phyloP scores from a whole-genome alignment of 2,113 vertebrate species.

The Neomonachus schauinslandi region DNA sequence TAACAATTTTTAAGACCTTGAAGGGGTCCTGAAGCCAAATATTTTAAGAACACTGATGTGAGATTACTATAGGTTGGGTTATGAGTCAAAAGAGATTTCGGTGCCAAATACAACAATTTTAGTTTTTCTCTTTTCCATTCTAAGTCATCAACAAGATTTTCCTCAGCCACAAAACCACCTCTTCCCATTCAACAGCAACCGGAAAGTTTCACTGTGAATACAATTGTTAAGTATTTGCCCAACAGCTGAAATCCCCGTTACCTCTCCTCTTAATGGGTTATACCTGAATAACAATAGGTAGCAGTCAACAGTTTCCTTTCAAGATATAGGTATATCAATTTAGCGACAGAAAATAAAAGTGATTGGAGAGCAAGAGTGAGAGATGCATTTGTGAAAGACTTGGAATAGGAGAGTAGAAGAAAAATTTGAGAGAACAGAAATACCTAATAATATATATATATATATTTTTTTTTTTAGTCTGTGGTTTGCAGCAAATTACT shows the following conservation, averaged over 20 bases:
- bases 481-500: neutral
- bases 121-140: neutral
- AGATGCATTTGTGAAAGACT: neutral
- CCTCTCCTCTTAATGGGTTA: neutral
- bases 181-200: neutral
- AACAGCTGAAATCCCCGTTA: neutral
- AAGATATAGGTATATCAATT: neutral
- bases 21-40: neutral
- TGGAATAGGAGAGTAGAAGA: neutral
- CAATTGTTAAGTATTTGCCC: neutral
- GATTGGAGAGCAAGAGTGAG: neutral
- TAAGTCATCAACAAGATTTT: neutral
- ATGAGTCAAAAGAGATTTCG: neutral
- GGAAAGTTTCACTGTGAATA: neutral
- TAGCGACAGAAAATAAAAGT: neutral
- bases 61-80: neutral
- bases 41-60: neutral
- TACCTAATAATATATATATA: neutral
- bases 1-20: neutral
- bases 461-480: neutral
- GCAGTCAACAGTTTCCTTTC: neutral
- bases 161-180: neutral
- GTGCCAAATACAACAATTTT: neutral
- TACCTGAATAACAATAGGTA: neutral
- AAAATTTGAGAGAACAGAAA: neutral